A percentile compares a stretch with the other conserved stretches of the same genome.
These are phyloP conservation scores for Pseudeuparius sepicola DNA, from an alignment of 2,888 invertebrate genomes.

Conservation along the genomic window DNA sequence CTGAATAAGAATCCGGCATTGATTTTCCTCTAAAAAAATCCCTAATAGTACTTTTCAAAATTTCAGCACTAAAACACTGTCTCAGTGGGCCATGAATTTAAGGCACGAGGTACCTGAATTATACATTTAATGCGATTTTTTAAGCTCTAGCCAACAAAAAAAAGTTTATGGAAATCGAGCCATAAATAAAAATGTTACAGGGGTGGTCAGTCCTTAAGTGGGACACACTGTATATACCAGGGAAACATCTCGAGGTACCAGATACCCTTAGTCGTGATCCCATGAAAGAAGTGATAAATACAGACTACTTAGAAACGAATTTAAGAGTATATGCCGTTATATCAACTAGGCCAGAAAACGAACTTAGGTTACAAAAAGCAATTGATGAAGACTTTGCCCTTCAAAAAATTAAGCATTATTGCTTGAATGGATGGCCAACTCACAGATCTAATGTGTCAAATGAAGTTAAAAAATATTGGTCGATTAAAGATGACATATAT, in stretches of 20 bases:
- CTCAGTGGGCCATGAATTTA: too few species aligned
- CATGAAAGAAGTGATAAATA: slow-evolving; percentile 7
- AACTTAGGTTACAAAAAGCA: slow-evolving; percentile 7
- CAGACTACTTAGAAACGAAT: slow-evolving; percentile 15
- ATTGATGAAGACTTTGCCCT: slow-evolving; percentile 5
- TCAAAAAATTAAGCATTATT: slow-evolving; percentile 14
- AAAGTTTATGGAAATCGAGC: too few species aligned
- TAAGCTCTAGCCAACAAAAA: too few species aligned
- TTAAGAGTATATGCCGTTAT: slow-evolving; percentile 13
- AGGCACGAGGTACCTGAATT: too few species aligned
- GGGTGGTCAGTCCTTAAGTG: too few species aligned
- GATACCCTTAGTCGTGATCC: slow-evolving; percentile 17
- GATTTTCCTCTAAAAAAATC: too few species aligned
- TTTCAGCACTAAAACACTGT: too few species aligned
- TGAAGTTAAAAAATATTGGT: slow-evolving; percentile 14
- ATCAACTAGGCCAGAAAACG: slow-evolving; percentile 13
- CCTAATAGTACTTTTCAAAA: too few species aligned
- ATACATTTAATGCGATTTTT: too few species aligned
- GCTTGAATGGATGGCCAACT: slow-evolving; percentile 14
- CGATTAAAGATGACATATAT: slow-evolving; percentile 11
- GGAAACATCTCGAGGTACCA: slow-evolving; percentile 12
- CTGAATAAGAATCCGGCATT: too few species aligned
- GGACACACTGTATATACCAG: too few species aligned
- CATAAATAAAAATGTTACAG: too few species aligned
- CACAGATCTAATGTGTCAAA: slow-evolving; percentile 10